These are phyloP conservation scores for Ennomos erosarius DNA, from an alignment of 2,888 invertebrate genomes.

Conservation along the genomic window DNA sequence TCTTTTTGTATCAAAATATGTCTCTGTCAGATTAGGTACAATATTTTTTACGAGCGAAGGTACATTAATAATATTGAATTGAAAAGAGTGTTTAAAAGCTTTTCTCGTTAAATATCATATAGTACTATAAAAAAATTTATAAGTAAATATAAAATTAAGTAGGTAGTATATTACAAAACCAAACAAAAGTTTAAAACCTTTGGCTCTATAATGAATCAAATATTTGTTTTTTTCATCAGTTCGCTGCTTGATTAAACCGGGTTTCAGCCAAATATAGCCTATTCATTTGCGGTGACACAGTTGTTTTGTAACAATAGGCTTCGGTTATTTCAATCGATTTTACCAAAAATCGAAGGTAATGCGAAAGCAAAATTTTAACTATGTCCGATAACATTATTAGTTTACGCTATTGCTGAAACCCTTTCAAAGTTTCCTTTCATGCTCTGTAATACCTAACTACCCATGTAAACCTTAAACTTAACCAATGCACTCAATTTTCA, in stretches of 20 bases:
- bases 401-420: no score
- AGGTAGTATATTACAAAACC: background rate
- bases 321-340: constrained; percentile 30
- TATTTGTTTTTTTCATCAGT: constrained; percentile 24
- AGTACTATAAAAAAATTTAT: background rate
- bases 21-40: no score
- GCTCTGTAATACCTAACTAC: no score
- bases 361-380: background rate
- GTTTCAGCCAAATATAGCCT: constrained; percentile 35
- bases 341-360: constrained; percentile 25
- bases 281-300: constrained; percentile 43
- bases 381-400: background rate
- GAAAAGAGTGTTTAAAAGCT: no score
- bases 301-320: constrained; percentile 35
- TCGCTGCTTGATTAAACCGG: constrained; percentile 37
- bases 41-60: no score
- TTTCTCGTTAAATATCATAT: no score
- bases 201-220: constrained; percentile 15
- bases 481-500: no score
- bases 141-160: constrained; percentile 1
- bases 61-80: no score
- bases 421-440: no score
- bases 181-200: constrained; percentile 11
- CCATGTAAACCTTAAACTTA: no score
- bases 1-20: no score